Base-by-base conservation (phyloP, 92 coral and sea anemone genomes). In the Paramuricea clavata region DNA sequence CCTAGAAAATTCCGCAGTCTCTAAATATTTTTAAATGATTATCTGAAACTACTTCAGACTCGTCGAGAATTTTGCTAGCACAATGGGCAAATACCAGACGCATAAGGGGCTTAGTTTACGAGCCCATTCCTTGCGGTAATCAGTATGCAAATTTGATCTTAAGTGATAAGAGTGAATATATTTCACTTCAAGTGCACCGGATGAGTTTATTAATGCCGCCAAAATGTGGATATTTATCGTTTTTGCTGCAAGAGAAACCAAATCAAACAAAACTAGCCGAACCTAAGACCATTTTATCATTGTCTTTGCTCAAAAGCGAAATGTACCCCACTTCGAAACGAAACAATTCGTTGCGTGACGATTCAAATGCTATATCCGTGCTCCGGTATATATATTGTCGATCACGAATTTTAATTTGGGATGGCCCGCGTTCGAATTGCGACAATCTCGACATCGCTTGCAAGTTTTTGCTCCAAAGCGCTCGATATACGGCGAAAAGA, bases 371-470 rank as follows among this genome's bases (percentile, higher is more conserved):
- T 72, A 72, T 39, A 76, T 32, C 65, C 19, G 17, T 54, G 12
- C 47, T 52, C 35, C 81, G 81, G 25, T n/a, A n/a, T 42, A 35
- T 9, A 76, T 76, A 76, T 76, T 76, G 82, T 30, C 23, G 64
- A 28, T 28, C 22, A 79, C 84, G 84, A 79, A 79, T 79, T 79
- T 79, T 23, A 64, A 79, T 79, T 79, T 79, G 84, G 84, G 84
- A 79, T 79, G 73, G 84, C 47, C 84, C 84, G 84, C 25, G 84
- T 60, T 57, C 60, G 78, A 65, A 65, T 65, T 65, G 72, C 36
- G 34, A 31, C 35, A 16, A 28, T 65, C 72, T 15, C n/a, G n/a
- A 9, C 0, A 16, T 6, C 35, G 39, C 16, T 6, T 0, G 72
- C 11, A 0, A 30, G 41, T 65, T 65, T 65, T 65, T 12, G 35